phyloP scores from a whole-genome alignment of 2,797 vertebrate species.

The Acipenser transmontanus region DNA sequence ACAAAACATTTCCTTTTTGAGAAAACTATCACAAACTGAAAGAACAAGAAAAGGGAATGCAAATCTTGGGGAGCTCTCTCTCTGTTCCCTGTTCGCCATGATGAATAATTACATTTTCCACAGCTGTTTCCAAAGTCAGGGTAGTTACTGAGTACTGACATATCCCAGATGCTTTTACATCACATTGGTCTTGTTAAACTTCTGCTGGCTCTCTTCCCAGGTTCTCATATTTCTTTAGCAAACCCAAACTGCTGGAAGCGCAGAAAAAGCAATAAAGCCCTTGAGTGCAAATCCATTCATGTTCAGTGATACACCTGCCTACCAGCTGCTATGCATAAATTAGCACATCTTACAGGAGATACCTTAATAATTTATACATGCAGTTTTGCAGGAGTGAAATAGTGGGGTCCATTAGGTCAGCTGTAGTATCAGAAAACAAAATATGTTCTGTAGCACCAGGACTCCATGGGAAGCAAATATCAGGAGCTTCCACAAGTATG shows the following conservation, averaged over 20 bases:
- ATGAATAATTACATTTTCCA: slow-evolving; percentile 33
- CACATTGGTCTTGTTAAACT: slow-evolving; percentile 37
- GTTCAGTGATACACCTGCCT: slow-evolving; percentile 42
- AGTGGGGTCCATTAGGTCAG: too few species aligned
- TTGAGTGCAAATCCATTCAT: slow-evolving; percentile 32
- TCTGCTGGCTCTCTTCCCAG: slow-evolving; percentile 24
- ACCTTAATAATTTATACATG: not conserved
- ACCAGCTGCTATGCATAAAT: slow-evolving; percentile 28
- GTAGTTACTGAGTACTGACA: slow-evolving; percentile 34
- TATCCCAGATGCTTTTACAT: slow-evolving; percentile 55
- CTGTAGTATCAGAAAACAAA: too few species aligned
- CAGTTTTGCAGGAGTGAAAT: too few species aligned
- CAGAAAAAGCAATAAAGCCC: slow-evolving; percentile 16
- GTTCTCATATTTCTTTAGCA: slow-evolving; percentile 40
- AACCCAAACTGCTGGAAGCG: slow-evolving; percentile 29
- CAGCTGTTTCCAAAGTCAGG: slow-evolving; percentile 21
- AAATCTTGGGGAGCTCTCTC: not conserved
- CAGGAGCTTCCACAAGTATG: too few species aligned
- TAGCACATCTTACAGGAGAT: not conserved
- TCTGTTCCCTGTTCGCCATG: slow-evolving; percentile 33
- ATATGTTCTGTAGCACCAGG: too few species aligned
- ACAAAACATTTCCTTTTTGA: not conserved
- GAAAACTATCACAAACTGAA: not conserved
- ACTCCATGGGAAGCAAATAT: too few species aligned
- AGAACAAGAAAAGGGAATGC: not conserved